Conservation (phyloP, 2,113 vertebrate species). For the Myiopsitta monachus region DNA sequence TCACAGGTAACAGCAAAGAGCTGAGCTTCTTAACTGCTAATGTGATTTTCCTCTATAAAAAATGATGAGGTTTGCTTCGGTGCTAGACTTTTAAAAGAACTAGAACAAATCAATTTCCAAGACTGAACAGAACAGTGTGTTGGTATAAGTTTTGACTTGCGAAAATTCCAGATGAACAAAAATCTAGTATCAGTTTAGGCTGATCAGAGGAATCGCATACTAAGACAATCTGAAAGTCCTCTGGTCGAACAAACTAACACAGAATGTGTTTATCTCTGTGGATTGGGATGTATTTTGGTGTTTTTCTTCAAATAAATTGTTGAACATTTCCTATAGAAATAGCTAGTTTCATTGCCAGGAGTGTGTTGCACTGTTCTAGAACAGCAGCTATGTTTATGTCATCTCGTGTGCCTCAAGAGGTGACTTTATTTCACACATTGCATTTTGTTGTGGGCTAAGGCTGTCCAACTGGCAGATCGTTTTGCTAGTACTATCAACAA, state of each 20-base stretch:
- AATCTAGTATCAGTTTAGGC: neutral
- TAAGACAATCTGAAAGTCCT: neutral
- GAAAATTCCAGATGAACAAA: neutral
- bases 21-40: neutral
- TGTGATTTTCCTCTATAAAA: neutral
- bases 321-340: neutral
- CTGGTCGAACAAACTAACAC: neutral
- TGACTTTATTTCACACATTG: neutral
- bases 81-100: accelerated
- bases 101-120: neutral
- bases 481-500: neutral
- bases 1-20: neutral
- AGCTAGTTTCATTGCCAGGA: neutral
- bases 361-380: neutral
- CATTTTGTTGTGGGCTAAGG: neutral
- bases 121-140: neutral
- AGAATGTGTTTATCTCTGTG: neutral
- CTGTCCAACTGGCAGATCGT: neutral
- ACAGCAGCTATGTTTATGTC: neutral
- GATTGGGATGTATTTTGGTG: neutral
- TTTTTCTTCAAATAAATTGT: neutral
- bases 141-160: neutral
- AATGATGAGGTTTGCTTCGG: neutral
- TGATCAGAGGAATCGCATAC: neutral
- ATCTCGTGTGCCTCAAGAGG: neutral